These are phyloP conservation scores for Propithecus deckenii DNA, from an alignment of 2,797 vertebrate genomes.

Conservation along the genomic window DNA sequence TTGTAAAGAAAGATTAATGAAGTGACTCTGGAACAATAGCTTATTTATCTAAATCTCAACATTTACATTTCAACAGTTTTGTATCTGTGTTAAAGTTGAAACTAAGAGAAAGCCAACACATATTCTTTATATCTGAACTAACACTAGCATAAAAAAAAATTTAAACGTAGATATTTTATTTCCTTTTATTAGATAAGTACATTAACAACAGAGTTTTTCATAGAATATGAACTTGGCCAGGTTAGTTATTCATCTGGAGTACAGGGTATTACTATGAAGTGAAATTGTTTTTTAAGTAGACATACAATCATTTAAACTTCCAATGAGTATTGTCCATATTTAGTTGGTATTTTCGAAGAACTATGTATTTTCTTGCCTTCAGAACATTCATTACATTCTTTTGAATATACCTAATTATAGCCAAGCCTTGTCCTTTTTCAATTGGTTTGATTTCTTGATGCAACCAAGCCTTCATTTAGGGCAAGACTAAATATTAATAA, in stretches of 20 bases:
- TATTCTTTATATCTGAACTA: slow-evolving; percentile 38
- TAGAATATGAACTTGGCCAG: not conserved
- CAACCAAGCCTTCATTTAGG: not conserved
- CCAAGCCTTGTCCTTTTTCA: not conserved
- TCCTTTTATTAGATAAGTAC: not conserved
- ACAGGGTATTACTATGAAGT: slow-evolving; percentile 28
- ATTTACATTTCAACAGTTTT: slow-evolving; percentile 55
- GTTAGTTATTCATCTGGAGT: not conserved
- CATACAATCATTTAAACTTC: not conserved
- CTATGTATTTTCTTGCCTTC: not conserved
- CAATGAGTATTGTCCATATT: not conserved
- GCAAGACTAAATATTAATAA: not conserved
- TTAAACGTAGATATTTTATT: slow-evolving; percentile 12
- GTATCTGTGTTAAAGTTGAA: slow-evolving; percentile 56
- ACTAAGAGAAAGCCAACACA: slow-evolving; percentile 37
- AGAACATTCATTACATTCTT: not conserved
- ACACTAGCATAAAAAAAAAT: slow-evolving; percentile 25
- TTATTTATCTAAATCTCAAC: slow-evolving; percentile 39
- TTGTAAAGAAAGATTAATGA: slow-evolving; percentile 14
- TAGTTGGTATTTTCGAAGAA: slow-evolving; percentile 8
- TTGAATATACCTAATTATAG: not conserved
- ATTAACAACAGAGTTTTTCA: slow-evolving; percentile 4
- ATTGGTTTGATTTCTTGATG: not conserved
- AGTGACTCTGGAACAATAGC: slow-evolving; percentile 44
- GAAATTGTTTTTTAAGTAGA: slow-evolving; percentile 1